phyloP scores from a whole-genome alignment of 2,888 invertebrate genomes.

The Trachelus troglodyta region DNA sequence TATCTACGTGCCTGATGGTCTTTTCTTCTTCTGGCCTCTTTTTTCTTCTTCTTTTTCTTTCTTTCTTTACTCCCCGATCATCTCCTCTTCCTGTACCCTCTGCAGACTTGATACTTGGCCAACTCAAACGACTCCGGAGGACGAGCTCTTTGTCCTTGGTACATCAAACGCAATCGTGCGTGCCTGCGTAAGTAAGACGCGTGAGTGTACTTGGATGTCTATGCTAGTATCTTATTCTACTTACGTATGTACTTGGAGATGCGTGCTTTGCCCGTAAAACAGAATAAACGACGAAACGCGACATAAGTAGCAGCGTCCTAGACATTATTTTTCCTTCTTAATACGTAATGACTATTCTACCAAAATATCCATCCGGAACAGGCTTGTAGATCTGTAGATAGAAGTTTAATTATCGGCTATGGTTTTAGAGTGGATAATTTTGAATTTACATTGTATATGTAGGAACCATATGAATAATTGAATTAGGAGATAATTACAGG shows the following conservation, averaged over 20 bases:
- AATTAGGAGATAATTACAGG: background rate
- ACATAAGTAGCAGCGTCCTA: background rate
- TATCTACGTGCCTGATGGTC: constrained; percentile 12
- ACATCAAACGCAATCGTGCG: background rate
- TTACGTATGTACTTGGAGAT: background rate
- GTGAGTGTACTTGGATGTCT: background rate
- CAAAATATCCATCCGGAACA: background rate
- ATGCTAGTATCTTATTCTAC: background rate
- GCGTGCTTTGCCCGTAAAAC: background rate
- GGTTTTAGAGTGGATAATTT: background rate
- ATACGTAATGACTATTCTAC: background rate
- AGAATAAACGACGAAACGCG: background rate
- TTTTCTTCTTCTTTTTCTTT: constrained; percentile 9
- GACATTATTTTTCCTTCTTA: background rate
- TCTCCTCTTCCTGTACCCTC: background rate
- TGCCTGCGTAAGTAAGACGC: background rate
- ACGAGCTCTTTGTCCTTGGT: background rate
- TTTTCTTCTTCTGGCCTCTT: constrained; percentile 26
- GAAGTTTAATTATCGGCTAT: background rate
- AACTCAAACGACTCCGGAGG: background rate
- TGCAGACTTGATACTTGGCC: background rate
- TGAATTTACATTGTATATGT: background rate
- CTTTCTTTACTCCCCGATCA: background rate
- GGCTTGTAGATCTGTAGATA: background rate
- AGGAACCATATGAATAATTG: background rate